A percentile compares a stretch with the other conserved stretches of the same genome.
Evolutionary conservation across 1,140 invertebrate genomes (phyloP).

Genomic region (Neotoxoptera formosana): DNA sequence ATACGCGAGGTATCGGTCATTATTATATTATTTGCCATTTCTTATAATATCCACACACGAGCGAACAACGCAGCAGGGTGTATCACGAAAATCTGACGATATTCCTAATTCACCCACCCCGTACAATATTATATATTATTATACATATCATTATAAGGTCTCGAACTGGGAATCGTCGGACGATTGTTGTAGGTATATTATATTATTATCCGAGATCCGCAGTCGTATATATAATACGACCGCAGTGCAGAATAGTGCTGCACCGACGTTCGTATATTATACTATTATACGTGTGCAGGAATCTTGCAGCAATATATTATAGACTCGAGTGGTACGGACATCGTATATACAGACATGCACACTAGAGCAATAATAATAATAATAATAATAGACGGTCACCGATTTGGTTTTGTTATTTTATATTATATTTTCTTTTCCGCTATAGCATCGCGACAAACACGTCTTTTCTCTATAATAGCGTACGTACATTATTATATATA

Average conservation of each 20-base stretch:
- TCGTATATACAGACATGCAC: neutral
- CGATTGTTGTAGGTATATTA: neutral
- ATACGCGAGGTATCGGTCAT: neutral
- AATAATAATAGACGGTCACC: neutral
- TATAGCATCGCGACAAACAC: neutral
- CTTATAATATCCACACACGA: neutral
- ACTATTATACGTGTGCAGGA: neutral
- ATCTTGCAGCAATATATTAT: neutral
- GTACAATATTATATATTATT: neutral
- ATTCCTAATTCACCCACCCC: neutral
- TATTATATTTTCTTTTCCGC: neutral
- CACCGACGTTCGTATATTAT: neutral
- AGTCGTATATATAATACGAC: neutral
- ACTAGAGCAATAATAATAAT: neutral
- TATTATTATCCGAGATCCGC: neutral
- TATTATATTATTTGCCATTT: neutral
- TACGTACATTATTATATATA: neutral
- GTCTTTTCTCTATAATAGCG: neutral
- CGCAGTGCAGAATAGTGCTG: neutral
- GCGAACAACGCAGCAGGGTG: neutral
- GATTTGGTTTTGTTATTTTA: neutral
- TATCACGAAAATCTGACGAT: neutral
- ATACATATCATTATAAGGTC: neutral
- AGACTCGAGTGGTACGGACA: no score
- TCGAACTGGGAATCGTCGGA: neutral